Evolutionary conservation across 2,797 vertebrate species (phyloP).

Genomic region (Psittacula derbiana): DNA sequence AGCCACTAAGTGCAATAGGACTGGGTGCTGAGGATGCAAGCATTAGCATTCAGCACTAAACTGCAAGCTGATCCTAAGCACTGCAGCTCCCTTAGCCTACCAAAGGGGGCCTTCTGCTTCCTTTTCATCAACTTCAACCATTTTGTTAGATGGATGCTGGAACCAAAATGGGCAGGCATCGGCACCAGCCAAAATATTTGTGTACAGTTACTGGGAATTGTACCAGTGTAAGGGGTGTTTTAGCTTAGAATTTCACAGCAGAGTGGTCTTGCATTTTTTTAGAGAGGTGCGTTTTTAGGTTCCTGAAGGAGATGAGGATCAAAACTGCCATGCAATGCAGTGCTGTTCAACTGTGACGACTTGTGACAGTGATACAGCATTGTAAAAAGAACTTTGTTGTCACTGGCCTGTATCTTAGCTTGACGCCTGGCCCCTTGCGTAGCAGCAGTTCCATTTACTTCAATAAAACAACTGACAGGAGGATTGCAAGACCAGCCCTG

Average conservation of each 20-base stretch:
- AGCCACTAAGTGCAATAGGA: background rate
- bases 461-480: background rate
- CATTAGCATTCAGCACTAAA: background rate
- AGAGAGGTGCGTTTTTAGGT: background rate
- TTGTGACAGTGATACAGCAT: background rate
- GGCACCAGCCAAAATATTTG: background rate
- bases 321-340: background rate
- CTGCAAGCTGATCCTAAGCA: background rate
- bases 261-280: background rate
- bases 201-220: background rate
- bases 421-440: fast-evolving
- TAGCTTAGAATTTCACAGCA: background rate
- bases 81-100: background rate
- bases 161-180: background rate
- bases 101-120: background rate
- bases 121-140: background rate
- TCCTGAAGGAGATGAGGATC: background rate
- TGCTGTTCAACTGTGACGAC: background rate
- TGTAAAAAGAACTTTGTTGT: background rate
- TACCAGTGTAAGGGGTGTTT: background rate
- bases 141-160: background rate
- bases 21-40: background rate
- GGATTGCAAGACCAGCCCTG: background rate
- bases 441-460: background rate
- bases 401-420: background rate